Evolutionary conservation across 2,888 invertebrate genomes (phyloP), one percentile per base, ranked within the genome.

Genomic region (Eilema depressum): DNA sequence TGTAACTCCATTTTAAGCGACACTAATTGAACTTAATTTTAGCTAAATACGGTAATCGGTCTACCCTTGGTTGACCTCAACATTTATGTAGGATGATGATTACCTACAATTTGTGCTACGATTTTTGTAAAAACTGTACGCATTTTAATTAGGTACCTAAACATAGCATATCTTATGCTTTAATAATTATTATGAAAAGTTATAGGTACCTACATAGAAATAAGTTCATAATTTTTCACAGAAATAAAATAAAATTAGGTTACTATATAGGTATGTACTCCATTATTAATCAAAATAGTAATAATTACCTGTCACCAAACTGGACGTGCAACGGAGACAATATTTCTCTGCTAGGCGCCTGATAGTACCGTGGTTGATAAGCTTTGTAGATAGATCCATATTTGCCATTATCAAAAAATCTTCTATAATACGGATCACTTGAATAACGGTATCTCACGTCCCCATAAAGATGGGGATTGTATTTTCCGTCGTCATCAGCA

Each of bases 401-500:
- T 83, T 90, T 89, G 83, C 88, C 81, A 75, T 89, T 89, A 68
- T 86, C 83, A 11, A 75, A 56, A 70, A 88, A 84, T 85, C 78
- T 81, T 68, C 76, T 77, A 73, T 83, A 86, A 7, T 72, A 74
- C 14, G 79, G 77, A 37, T 85, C 81, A 7, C 83, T 73, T n/a
- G 74, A 81, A 14, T 85, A 85, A 11, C 79, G 84, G 79, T 94
- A 94, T 68, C 84, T 83, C 2, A 93, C 93, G 61, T 92, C 91
- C 63, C 91, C 88, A 66, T 93, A 88, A 26, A 81, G 62, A 53
- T 88, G 88, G 61, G 95, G 93, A 7, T 89, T 93, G 83, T 96
- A 96, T 65, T 92, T 90, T 0, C 96, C 96, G 72, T 95, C 92
- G 47, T 94, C 89, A 63, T 89, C 87, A 82, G 93, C 92, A 28